phyloP scores from a whole-genome alignment of 2,888 invertebrate species.

The Sminthurinus aureus region DNA sequence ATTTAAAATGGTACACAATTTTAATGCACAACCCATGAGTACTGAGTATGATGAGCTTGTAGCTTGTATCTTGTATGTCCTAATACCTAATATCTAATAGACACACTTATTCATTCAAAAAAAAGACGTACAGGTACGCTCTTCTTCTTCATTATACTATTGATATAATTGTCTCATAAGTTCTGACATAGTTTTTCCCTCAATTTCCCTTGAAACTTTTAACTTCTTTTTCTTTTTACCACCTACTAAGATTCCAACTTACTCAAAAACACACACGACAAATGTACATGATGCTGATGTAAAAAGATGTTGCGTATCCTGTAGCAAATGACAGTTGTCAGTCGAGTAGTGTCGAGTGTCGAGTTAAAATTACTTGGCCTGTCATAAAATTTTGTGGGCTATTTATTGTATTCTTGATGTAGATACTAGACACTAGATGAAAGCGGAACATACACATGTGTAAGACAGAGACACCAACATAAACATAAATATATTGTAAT shows the following conservation, averaged over 20 bases:
- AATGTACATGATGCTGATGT: neutral
- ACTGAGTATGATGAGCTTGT: neutral
- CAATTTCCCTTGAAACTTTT: neutral
- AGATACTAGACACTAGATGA: no score
- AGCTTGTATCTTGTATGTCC: neutral
- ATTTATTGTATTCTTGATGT: slow-evolving; percentile 20
- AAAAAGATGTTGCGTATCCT: neutral
- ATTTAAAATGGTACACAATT: neutral
- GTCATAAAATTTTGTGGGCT: slow-evolving; percentile 31
- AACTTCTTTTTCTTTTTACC: neutral
- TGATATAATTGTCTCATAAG: neutral
- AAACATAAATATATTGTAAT: neutral
- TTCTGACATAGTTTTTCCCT: neutral
- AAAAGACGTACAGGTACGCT: neutral
- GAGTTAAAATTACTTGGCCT: slow-evolving; percentile 4
- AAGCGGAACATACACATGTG: no score
- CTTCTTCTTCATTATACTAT: neutral
- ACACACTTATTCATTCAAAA: slow-evolving; percentile 17
- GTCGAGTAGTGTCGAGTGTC: neutral
- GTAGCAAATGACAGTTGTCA: neutral
- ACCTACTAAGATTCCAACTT: neutral
- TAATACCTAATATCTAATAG: slow-evolving; percentile 7
- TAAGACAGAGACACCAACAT: neutral
- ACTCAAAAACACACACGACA: neutral
- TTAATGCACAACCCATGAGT: neutral